These are phyloP conservation scores for Dascyllus trimaculatus DNA, from an alignment of 2,113 vertebrate species.

Conservation along the genomic window DNA sequence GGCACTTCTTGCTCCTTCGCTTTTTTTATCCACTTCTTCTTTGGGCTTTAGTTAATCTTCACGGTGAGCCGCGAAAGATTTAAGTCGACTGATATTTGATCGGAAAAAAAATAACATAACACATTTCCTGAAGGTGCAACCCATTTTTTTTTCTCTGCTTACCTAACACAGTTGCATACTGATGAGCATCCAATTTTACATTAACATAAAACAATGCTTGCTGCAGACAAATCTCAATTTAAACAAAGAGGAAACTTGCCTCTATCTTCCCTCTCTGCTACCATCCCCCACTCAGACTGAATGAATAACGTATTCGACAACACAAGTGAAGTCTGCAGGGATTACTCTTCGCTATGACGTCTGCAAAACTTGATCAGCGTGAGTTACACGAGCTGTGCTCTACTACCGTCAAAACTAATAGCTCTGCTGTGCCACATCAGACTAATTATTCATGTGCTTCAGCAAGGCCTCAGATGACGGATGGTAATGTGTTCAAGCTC, in stretches of 20 bases:
- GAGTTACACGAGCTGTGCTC: conserved; percentile 22
- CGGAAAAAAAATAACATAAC: conserved; percentile 10
- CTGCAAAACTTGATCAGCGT: conserved; percentile 39
- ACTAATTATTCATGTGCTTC: conserved; percentile 71
- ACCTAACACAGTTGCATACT: not conserved
- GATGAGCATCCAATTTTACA: conserved; percentile 8
- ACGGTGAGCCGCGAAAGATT: conserved; percentile 46
- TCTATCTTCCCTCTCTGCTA: not conserved
- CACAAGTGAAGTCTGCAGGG: conserved; percentile 17
- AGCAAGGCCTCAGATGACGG: conserved; percentile 62
- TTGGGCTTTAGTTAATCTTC: conserved; percentile 72
- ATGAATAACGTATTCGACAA: not conserved
- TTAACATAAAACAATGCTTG: not conserved
- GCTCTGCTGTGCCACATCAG: conserved; percentile 57
- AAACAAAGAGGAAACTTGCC: no score
- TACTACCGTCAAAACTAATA: conserved; percentile 57
- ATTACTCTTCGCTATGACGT: conserved; percentile 8
- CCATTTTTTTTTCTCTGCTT: not conserved
- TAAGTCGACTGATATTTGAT: conserved; percentile 18
- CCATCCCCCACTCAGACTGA: not conserved
- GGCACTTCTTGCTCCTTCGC: conserved; percentile 33
- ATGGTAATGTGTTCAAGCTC: conserved; percentile 67
- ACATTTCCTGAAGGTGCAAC: conserved; percentile 2
- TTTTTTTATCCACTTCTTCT: conserved; percentile 50
- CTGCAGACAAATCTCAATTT: not conserved